These are phyloP conservation scores for Urocolius indicus DNA, from an alignment of 2,113 vertebrate species.

Conservation along the genomic window DNA sequence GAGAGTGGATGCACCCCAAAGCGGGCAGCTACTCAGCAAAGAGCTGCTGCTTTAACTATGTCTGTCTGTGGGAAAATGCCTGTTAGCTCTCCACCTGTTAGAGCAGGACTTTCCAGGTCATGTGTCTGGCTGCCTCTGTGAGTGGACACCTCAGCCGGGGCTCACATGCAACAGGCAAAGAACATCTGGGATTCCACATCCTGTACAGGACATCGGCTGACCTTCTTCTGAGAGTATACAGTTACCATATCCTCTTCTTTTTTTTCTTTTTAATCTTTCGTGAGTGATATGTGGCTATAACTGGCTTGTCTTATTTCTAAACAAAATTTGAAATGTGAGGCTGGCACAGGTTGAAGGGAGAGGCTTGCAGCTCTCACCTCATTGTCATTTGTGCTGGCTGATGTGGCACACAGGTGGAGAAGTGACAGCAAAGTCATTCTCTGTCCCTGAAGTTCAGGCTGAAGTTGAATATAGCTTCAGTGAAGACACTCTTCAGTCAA, in stretches of 20 bases:
- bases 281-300: not conserved
- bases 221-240: not conserved
- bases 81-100: not conserved
- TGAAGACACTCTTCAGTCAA: not conserved
- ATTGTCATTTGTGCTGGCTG: not conserved
- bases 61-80: not conserved
- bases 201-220: not conserved
- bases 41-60: not conserved
- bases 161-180: not conserved
- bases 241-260: not conserved
- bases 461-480: not conserved
- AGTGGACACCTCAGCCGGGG: rapidly evolving
- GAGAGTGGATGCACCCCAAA: not conserved
- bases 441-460: not conserved
- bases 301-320: not conserved
- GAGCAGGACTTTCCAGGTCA: not conserved
- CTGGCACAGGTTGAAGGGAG: not conserved
- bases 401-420: not conserved
- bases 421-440: not conserved
- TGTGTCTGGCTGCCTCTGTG: not conserved
- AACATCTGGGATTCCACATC: not conserved
- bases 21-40: not conserved
- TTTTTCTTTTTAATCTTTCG: no score
- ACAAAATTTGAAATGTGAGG: not conserved
- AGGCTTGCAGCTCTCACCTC: not conserved